These are phyloP conservation scores for Macropis europaea DNA, from an alignment of 2,888 invertebrate species.

Conservation along the genomic window DNA sequence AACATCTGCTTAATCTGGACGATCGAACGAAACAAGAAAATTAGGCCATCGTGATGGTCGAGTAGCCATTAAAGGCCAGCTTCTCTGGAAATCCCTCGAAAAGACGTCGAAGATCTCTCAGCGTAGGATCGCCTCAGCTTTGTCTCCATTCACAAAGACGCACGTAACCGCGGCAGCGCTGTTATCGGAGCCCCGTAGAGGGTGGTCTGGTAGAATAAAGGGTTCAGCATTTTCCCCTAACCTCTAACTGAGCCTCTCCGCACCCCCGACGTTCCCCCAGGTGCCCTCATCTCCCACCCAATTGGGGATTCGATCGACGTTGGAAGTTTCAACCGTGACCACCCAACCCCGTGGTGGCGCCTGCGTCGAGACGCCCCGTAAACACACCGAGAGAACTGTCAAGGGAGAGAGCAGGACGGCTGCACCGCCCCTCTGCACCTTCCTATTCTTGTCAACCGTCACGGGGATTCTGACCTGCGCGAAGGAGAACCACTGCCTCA, in stretches of 20 bases:
- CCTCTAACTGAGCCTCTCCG: constrained; percentile 46
- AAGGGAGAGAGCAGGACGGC: constrained; percentile 22
- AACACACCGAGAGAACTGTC: constrained; percentile 55
- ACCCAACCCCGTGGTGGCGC: constrained; percentile 65
- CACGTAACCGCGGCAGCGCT: constrained; percentile 36
- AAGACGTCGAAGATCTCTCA: constrained; percentile 38
- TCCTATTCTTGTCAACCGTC: constrained; percentile 49
- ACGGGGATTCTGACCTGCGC: constrained; percentile 55
- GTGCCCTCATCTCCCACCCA: constrained; percentile 64
- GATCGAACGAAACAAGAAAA: not conserved
- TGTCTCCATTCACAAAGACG: constrained; percentile 55
- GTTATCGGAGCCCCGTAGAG: constrained; percentile 45
- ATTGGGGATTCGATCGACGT: constrained; percentile 75
- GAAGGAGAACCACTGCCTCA: constrained; percentile 57
- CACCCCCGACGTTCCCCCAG: constrained; percentile 49
- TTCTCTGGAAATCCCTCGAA: not conserved
- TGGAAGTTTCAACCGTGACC: constrained; percentile 60
- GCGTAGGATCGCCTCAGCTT: constrained; percentile 20
- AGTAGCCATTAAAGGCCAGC: constrained; percentile 27
- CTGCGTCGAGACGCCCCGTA: constrained; percentile 68
- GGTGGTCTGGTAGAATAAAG: constrained; percentile 37
- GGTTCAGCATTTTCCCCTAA: constrained; percentile 53
- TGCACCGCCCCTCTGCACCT: not conserved
- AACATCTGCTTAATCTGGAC: not conserved
- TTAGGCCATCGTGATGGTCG: constrained; percentile 20